Evolutionary conservation across 2,888 invertebrate species (phyloP).

Genomic region (Protodeltote pygarga): DNA sequence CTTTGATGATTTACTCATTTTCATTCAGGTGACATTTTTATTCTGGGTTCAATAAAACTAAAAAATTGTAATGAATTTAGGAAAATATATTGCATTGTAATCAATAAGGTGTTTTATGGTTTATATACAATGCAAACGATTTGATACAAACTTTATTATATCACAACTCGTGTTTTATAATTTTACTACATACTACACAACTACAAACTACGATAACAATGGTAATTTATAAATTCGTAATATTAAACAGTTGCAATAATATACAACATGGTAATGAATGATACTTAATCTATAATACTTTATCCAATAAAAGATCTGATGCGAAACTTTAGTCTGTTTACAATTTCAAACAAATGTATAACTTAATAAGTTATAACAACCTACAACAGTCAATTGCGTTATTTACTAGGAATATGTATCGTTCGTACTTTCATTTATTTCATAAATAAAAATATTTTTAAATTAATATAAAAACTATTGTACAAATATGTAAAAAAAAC

Average conservation of each 20-base stretch:
- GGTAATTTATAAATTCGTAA: conserved; percentile 81
- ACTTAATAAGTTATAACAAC: conserved; percentile 56
- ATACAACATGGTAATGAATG: conserved; percentile 70
- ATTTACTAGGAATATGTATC: conserved; percentile 50
- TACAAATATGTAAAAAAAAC: conserved; percentile 71
- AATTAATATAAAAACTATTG: conserved; percentile 69
- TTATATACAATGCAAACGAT: conserved; percentile 58
- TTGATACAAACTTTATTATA: conserved; percentile 53
- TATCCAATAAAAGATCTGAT: conserved; percentile 55
- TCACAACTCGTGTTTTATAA: conserved; percentile 64
- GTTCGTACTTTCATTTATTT: conserved; percentile 58
- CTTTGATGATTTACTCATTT: conserved; percentile 60
- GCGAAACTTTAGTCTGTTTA: conserved; percentile 57
- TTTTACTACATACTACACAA: conserved; percentile 62
- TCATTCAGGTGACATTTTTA: conserved; percentile 55
- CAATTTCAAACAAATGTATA: conserved; percentile 50
- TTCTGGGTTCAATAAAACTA: conserved; percentile 46
- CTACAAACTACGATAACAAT: conserved; percentile 82
- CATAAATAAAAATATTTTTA: conserved; percentile 64
- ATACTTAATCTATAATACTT: conserved; percentile 77
- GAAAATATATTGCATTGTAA: conserved; percentile 53
- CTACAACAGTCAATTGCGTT: conserved; percentile 63
- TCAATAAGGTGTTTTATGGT: conserved; percentile 38
- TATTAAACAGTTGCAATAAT: conserved; percentile 72
- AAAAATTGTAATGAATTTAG: conserved; percentile 43